A percentile compares a stretch with the other conserved stretches of the same genome.
Evolutionary conservation across 2,797 vertebrate species (phyloP).

Genomic region (Lacerta viridis): DNA sequence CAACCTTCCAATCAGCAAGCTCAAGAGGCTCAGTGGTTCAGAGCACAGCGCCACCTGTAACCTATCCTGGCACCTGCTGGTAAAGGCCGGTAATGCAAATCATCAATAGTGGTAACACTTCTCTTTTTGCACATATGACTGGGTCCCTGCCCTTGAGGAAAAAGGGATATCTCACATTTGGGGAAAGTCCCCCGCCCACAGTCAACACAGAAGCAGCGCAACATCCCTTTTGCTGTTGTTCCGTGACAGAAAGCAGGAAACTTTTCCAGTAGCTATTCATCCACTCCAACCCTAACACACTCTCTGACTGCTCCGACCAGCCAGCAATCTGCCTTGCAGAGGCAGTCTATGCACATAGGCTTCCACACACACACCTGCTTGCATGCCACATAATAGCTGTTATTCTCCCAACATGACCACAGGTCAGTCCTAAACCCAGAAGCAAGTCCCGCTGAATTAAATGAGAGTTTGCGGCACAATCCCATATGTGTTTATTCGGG

Average conservation of each 20-base stretch:
- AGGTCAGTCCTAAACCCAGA: not conserved
- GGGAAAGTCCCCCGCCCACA: not conserved
- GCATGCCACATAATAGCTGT: not conserved
- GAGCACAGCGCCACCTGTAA: too few relatives aligned
- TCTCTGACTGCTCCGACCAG: not conserved
- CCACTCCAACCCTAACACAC: not conserved
- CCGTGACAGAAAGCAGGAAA: conserved; percentile 9
- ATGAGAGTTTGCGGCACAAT: not conserved
- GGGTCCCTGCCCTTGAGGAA: not conserved
- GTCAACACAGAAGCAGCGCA: not conserved
- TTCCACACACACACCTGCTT: not conserved
- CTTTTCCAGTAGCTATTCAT: not conserved
- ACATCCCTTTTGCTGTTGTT: conserved; percentile 12
- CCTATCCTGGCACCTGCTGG: too few relatives aligned
- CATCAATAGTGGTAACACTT: not conserved
- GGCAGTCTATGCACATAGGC: not conserved
- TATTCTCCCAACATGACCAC: not conserved
- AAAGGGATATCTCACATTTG: not conserved
- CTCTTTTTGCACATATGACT: not conserved
- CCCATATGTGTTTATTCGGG: too few relatives aligned
- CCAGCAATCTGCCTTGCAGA: not conserved
- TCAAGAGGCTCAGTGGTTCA: too few relatives aligned
- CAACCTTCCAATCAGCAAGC: too few relatives aligned
- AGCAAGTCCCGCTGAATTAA: not conserved
- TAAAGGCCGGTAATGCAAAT: too few relatives aligned